These are phyloP conservation scores for Serinus canaria DNA, from an alignment of 2,113 vertebrate genomes.

Conservation along the genomic window DNA sequence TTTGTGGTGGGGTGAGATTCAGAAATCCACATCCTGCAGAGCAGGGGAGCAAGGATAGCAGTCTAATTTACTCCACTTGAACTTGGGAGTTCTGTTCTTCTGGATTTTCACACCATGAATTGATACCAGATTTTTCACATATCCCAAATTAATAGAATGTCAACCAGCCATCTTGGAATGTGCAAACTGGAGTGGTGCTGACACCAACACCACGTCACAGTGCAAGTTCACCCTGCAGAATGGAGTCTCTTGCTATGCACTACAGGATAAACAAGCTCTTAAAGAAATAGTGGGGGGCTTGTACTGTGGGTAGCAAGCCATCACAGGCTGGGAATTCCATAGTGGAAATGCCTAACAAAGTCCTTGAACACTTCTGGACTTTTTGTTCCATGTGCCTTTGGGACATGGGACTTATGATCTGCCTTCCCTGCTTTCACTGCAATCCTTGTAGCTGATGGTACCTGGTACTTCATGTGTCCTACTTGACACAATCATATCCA, in stretches of 20 bases:
- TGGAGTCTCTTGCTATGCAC: accelerated
- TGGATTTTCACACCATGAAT: background rate
- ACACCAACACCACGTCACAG: accelerated
- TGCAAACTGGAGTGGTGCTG: background rate
- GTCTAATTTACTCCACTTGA: background rate
- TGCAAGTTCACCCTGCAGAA: background rate
- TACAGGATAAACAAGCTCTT: background rate
- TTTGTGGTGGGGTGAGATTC: background rate
- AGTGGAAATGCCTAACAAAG: background rate
- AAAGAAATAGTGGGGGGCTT: background rate
- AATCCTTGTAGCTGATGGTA: background rate
- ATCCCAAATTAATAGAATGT: background rate
- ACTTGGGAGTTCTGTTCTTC: background rate
- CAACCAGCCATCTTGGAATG: background rate
- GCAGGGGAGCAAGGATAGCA: background rate
- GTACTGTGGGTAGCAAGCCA: background rate
- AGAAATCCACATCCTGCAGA: background rate
- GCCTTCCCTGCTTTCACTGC: background rate
- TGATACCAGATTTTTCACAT: background rate
- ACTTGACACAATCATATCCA: background rate
- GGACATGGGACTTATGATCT: background rate
- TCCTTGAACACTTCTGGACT: background rate
- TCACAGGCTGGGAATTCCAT: background rate
- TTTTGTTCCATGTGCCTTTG: background rate
- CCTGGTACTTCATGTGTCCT: accelerated